Evolutionary conservation across 2,113 vertebrate species (phyloP).

Genomic region (Calypte anna): DNA sequence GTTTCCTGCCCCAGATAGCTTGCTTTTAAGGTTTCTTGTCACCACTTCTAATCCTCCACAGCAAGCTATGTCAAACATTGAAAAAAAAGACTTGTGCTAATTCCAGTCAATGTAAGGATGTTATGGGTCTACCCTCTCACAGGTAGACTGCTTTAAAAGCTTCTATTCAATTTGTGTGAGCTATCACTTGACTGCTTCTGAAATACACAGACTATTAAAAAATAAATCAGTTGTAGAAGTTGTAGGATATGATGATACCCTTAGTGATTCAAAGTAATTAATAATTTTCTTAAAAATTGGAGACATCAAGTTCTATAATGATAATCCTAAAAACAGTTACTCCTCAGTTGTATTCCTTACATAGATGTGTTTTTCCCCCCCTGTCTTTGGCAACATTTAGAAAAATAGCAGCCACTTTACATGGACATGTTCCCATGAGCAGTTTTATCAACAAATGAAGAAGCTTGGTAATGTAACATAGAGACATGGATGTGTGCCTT

Average conservation of each 20-base stretch:
- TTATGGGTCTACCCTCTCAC: neutral
- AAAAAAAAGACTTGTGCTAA: neutral
- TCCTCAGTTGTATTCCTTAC: neutral
- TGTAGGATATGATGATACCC: neutral
- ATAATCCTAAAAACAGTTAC: neutral
- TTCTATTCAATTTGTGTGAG: neutral
- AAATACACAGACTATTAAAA: neutral
- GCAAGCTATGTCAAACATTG: neutral
- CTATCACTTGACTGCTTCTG: neutral
- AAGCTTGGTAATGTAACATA: neutral
- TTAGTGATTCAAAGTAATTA: neutral
- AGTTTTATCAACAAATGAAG: neutral
- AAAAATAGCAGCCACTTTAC: neutral
- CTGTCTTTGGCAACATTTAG: neutral
- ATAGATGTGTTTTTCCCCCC: neutral
- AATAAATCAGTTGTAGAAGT: neutral
- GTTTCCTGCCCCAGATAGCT: neutral
- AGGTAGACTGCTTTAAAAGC: neutral
- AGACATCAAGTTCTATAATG: neutral
- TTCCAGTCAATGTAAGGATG: neutral
- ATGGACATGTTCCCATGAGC: neutral
- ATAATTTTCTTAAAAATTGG: neutral
- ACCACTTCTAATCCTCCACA: neutral
- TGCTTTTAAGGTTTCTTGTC: neutral
- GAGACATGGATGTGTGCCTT: neutral